These are phyloP conservation scores for Tetragonisca angustula DNA, from an alignment of 2,888 invertebrate species.

Conservation along the genomic window DNA sequence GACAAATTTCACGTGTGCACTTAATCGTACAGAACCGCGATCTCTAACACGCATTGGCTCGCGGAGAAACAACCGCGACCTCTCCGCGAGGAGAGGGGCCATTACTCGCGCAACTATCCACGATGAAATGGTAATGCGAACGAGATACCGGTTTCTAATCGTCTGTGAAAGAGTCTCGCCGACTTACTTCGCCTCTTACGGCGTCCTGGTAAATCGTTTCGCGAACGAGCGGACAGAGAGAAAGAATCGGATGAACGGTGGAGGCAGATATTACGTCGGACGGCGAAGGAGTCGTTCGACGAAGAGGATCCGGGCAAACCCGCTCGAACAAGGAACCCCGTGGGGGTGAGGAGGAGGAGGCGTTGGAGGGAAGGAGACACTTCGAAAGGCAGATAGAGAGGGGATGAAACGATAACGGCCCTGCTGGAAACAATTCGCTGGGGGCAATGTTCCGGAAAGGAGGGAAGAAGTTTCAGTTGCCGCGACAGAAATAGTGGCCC, in stretches of 20 bases:
- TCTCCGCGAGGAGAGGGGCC: conserved; percentile 11
- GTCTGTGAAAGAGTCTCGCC: conserved; percentile 59
- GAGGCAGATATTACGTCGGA: conserved; percentile 63
- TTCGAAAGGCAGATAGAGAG: background rate
- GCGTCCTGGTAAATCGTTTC: conserved; percentile 44
- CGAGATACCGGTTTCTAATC: conserved; percentile 64
- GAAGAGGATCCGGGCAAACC: conserved; percentile 28
- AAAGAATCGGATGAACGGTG: conserved; percentile 54
- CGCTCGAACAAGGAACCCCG: background rate
- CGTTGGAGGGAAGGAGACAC: background rate
- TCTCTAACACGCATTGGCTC: no score
- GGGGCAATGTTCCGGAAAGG: conserved; percentile 72
- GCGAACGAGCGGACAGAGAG: conserved; percentile 52
- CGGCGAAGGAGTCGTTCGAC: conserved; percentile 44
- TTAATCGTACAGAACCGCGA: no score
- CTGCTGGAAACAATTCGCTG: conserved; percentile 70
- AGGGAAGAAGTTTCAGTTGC: conserved; percentile 70
- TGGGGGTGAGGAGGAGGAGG: background rate
- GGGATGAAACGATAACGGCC: conserved; percentile 62
- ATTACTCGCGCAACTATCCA: conserved; percentile 38
- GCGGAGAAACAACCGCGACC: background rate
- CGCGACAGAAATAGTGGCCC: conserved; percentile 70
- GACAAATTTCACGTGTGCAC: no score
- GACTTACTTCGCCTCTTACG: conserved; percentile 19
- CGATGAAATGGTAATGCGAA: conserved; percentile 58